Evolutionary conservation across 2,113 vertebrate genomes (phyloP), one percentile per base, ranked within the genome.

Genomic region (Lamprotornis superbus): DNA sequence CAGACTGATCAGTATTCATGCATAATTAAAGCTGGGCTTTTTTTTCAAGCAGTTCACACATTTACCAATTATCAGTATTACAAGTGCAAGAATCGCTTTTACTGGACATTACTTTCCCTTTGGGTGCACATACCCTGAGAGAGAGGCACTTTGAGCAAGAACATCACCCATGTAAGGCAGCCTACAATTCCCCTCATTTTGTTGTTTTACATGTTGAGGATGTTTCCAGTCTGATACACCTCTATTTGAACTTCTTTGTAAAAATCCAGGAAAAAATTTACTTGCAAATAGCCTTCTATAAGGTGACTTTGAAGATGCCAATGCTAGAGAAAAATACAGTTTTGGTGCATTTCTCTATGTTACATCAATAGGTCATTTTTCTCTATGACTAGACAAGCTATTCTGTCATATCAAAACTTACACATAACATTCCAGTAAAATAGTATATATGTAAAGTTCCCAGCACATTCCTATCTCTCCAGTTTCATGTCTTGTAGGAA

Each of bases 331-430:
- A 71, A 92, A 75, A 49, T 2, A 28, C 5, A 17, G 44, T 42
- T 74, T 83, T 57, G 82, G 37, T 55, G 59, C 63, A 30, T 91
- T 95, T 82, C 39, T 83, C 12, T 65, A 11, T 52, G 40, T 55
- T 15, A 52, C 14, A 78, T 80, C 67, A 86, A 7, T 59, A 93
- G 65, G 31, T 15, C 22, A 20, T 49, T 88, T 83, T 67, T 67
- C n/a, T 87, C 42, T 87, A 73, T 89, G 24, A 44, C 73, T 63
- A 23, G 63, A 77, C 18, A 68, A 91, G 40, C 42, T 90, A 18
- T 81, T 78, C 56, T 82, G 37, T 20, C 39, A 24, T 18, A 94
- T 40, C 47, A 88, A 95, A 96, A 94, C 31, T 70, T 42, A 56
- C 15, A 83, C 2, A 0, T 61, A 10, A 11, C 15, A 89, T 75